Base-by-base conservation (phyloP, 2,888 invertebrate species). In the Leptopilina myrica region DNA sequence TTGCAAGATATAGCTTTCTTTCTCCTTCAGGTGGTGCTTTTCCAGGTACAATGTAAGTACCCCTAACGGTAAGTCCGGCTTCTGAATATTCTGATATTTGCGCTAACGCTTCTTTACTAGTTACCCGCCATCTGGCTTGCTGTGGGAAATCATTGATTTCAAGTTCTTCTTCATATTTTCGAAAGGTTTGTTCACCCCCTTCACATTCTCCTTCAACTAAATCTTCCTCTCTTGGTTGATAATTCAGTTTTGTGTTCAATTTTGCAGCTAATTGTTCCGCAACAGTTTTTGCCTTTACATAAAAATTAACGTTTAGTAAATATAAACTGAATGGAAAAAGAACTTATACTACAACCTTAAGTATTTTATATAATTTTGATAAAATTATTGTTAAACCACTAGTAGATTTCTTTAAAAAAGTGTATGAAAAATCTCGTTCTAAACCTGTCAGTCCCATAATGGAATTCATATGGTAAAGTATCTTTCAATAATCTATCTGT, bases 71-170 rank as follows among this genome's bases (percentile, higher is more conserved):
- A 82, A 99, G 96, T 59, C 99, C 99, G 0, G 99, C 99, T 92
- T 99, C 99, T 0, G 99, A 99, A 92, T 99, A 99, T 92, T 99
- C 99, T 75, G 98, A 98, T 88, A 99, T 99, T 90, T 99, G 97
- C 0, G 98, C 98, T 84, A 99, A 92, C 6, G 99, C 98, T 93
- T 99, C 99, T 94, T 98, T 98, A 84, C 98, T 98, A 6, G 99
- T 99, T 79, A 99, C 98, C 85, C 98, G 95, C 98, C 98, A 99
- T 80, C 99, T 94, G 0, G 99, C 99, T 91, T 99, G 99, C 89
- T 99, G 99, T 46, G 99, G 99, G 93, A 99, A 99, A 92, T 99
- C 99, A 91, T 99, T 99, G 89, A 99, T 99, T 93, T 99, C 99
- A 85, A 99, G 93, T 91, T 99, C 99, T 86, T 99, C 99, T 92